These are phyloP conservation scores for Herminia tarsipennalis DNA, from an alignment of 2,888 invertebrate species.

Conservation along the genomic window DNA sequence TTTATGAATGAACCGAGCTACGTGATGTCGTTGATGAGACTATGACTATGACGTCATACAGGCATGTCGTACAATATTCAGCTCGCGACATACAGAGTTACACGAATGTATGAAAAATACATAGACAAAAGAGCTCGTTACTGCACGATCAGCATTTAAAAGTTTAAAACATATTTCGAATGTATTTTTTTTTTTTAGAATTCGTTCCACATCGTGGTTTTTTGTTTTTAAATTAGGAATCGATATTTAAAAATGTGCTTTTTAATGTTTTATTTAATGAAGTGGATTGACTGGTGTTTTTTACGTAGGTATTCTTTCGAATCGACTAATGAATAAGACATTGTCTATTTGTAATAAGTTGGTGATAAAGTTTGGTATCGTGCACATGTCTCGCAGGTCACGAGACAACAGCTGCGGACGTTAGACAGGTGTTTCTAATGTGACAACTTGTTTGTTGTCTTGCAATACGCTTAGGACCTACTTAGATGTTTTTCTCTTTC, in stretches of 20 bases:
- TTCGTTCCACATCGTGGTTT: too few species aligned
- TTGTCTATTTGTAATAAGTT: slow-evolving; percentile 38
- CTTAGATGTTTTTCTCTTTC: too few species aligned
- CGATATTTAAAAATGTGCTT: slow-evolving; percentile 21
- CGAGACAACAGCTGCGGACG: slow-evolving; percentile 59
- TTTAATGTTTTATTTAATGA: slow-evolving; percentile 38
- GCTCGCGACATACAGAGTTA: slow-evolving; percentile 29
- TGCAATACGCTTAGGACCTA: neutral
- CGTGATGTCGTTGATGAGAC: slow-evolving; percentile 56
- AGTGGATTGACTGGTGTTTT: slow-evolving; percentile 35
- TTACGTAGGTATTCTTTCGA: too few species aligned
- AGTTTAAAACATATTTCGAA: neutral
- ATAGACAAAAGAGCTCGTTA: slow-evolving; percentile 16
- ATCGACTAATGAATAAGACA: slow-evolving; percentile 48
- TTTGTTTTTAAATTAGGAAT: slow-evolving; percentile 28
- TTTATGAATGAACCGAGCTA: slow-evolving; percentile 69
- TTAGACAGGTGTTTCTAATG: slow-evolving; percentile 80
- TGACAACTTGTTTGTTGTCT: slow-evolving; percentile 43
- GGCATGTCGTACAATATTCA: slow-evolving; percentile 32
- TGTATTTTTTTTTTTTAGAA: too few species aligned
- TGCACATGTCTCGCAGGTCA: slow-evolving; percentile 57
- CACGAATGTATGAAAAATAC: neutral
- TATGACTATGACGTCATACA: slow-evolving; percentile 63
- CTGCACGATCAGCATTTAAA: neutral
- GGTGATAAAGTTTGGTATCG: slow-evolving; percentile 46